A percentile compares a stretch with the other conserved stretches of the same genome.
Conservation (phyloP, 2,888 invertebrate genomes). For the Macrophya alboannulata region DNA sequence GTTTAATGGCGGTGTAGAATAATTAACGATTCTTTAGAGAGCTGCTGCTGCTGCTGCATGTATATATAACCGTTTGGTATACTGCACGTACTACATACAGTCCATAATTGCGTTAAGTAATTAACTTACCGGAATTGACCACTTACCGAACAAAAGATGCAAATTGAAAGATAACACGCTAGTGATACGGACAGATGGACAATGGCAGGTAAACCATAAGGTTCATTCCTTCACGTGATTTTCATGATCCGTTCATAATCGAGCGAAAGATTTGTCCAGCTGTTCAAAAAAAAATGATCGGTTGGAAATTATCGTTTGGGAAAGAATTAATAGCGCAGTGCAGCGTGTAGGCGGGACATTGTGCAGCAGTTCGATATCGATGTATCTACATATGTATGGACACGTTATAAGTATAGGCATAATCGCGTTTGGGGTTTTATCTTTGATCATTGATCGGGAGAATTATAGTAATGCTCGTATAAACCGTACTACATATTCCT, state of each 20-base stretch:
- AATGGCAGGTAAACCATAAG: background rate
- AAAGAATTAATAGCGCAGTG: too few relatives aligned
- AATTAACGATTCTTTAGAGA: conserved; percentile 37
- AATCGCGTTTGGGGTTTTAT: conserved; percentile 22
- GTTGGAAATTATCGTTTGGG: background rate
- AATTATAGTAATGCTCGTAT: background rate
- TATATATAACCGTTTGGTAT: background rate
- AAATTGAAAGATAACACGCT: conserved; percentile 70
- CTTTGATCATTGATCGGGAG: conserved; percentile 14
- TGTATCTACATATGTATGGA: background rate
- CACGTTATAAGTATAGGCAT: background rate
- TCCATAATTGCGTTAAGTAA: conserved; percentile 67
- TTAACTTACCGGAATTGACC: conserved; percentile 66
- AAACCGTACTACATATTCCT: background rate
- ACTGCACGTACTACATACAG: background rate
- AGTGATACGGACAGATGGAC: conserved; percentile 59
- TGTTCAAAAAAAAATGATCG: background rate
- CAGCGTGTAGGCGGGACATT: too few relatives aligned
- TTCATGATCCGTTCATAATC: conserved; percentile 1
- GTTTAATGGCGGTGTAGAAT: conserved; percentile 41
- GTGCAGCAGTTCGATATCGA: background rate
- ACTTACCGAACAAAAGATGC: conserved; percentile 69
- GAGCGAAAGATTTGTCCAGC: background rate
- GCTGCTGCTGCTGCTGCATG: background rate
- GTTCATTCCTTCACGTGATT: background rate